A percentile compares a stretch with the other conserved stretches of the same genome.
These are phyloP conservation scores for Trichogramma dendrolimi DNA, from an alignment of 2,888 invertebrate species.

Conservation along the genomic window DNA sequence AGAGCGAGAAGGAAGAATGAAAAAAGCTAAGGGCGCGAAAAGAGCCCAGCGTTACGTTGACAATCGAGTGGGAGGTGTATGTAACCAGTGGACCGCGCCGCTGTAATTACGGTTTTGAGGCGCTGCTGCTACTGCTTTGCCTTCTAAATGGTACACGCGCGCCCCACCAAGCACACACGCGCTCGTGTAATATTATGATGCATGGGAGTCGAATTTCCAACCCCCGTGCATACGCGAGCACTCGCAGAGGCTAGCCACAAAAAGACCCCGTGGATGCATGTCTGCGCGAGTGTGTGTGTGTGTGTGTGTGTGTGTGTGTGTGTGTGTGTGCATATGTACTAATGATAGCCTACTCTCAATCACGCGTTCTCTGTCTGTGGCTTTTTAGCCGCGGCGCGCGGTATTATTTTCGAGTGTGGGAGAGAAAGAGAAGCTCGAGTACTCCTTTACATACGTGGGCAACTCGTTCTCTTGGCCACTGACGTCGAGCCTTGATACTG, in stretches of 20 bases:
- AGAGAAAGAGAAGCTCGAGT: not conserved
- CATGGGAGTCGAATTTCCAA: constrained; percentile 51
- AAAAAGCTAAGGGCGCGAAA: constrained; percentile 1
- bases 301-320: too few relatives aligned
- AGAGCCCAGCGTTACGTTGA: constrained; percentile 9
- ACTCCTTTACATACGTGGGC: not conserved
- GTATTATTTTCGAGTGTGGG: constrained; percentile 1
- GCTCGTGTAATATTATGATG: constrained; percentile 45
- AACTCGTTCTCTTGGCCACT: not conserved
- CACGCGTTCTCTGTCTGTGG: constrained; percentile 11
- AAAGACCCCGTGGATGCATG: constrained; percentile 31
- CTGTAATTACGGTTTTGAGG: constrained; percentile 13
- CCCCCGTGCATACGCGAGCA: constrained; percentile 30
- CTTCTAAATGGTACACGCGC: constrained; percentile 2
- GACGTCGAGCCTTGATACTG: constrained; percentile 41
- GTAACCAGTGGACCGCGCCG: not conserved
- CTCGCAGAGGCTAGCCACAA: constrained; percentile 41
- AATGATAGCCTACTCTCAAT: constrained; percentile 14
- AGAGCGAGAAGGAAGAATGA: constrained; percentile 5
- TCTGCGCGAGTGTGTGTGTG: too few relatives aligned
- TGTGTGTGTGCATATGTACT: not conserved
- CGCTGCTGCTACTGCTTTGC: too few relatives aligned
- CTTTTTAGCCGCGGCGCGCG: constrained; percentile 1
- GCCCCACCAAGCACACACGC: constrained; percentile 35
- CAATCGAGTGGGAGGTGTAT: constrained; percentile 12